A percentile compares a stretch with the other conserved stretches of the same genome.
phyloP scores from a whole-genome alignment of 2,797 vertebrate genomes.

The Heliangelus exortis region DNA sequence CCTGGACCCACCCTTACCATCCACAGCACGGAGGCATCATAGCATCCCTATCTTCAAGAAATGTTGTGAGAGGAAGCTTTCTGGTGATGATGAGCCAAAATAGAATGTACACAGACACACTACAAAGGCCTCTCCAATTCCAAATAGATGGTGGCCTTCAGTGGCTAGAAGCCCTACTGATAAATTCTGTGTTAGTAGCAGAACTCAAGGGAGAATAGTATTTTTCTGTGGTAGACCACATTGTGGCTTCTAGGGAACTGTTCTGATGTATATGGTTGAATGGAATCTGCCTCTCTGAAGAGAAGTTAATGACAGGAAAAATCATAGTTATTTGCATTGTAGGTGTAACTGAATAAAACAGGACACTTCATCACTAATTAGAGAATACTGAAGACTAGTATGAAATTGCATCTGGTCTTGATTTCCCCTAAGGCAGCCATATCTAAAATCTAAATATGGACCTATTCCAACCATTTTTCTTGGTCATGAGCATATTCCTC shows the following conservation, averaged over 20 bases:
- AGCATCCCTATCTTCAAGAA: background rate
- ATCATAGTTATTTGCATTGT: background rate
- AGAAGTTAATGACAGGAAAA: background rate
- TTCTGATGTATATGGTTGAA: background rate
- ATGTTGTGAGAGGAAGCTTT: background rate
- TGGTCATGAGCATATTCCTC: background rate
- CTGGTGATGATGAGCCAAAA: background rate
- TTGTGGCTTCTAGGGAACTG: background rate
- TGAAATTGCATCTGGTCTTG: background rate
- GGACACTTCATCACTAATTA: background rate
- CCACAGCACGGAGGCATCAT: background rate
- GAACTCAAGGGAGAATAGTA: background rate
- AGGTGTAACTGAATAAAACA: background rate
- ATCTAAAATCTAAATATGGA: background rate
- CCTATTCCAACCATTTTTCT: background rate
- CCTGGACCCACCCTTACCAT: background rate
- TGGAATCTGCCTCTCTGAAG: background rate
- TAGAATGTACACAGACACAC: background rate
- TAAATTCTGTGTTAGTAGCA: background rate
- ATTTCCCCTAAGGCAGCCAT: background rate
- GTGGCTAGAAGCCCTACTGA: background rate
- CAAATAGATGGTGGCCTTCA: background rate
- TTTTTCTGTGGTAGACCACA: background rate
- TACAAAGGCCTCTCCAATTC: background rate
- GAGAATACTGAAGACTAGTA: background rate